Base-by-base conservation (phyloP, 2,888 invertebrate species). In the Coelinius sp. region DNA sequence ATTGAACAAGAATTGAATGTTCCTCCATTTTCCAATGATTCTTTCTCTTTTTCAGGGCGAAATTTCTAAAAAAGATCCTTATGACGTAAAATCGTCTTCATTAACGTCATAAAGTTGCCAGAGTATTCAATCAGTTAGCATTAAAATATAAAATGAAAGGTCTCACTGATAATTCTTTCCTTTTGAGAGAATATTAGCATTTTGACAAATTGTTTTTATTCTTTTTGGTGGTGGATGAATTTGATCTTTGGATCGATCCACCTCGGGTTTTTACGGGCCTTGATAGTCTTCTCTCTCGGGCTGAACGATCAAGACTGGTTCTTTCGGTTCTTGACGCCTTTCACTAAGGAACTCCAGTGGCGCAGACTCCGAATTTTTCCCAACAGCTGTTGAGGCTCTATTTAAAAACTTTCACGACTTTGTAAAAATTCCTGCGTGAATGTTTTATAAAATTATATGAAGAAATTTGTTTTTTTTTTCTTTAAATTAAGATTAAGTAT, bases 291-390 rank as follows among this genome's bases (percentile, higher is more conserved):
- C 25, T 14, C 24, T 14, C n/a, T 59, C 12, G 31, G 17, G 10
- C 25, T 70, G 17, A 35, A 74, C 70, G 44, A 68, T 72, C 31
- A 46, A 41, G 46, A 71, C 71, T 46, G 69, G 65, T 75, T 64
- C 41, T 35, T 44, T 59, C 24, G 46, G 52, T 67, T 46, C 63
- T 52, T 68, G 38, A 70, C 65, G 73, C 74, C 77, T 77, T 77
- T 77, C 77, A 76, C 77, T 75, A 20, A 25, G 56, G 46, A 72
- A 44, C 44, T 52, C 62, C 68, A 70, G 56, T 72, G 68, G 71
- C 71, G 69, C 71, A 71, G 68, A 38, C 68, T 64, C 31, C 63
- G n/a, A 31, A 25, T 20, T n/a, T 44, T 31, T 38, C 22, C 20
- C 49, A 27, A 12, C 14, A 27, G 10, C 7, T 52, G 27, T 27